A percentile compares a stretch with the other conserved stretches of the same genome.
These are phyloP conservation scores for Noturus placidus DNA, from an alignment of 2,113 vertebrate species.

Conservation along the genomic window DNA sequence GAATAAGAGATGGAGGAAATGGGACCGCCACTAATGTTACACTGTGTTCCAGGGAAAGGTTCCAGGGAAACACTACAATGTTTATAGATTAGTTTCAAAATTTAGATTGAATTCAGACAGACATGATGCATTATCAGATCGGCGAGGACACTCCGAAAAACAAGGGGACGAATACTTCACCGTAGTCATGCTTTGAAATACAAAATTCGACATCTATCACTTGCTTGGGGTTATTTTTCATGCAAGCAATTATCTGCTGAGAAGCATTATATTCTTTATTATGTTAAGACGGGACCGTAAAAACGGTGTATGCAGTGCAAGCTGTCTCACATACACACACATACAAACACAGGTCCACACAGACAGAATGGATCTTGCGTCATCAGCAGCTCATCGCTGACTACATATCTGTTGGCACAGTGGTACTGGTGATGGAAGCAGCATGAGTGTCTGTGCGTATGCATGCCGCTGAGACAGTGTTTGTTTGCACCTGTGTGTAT, in stretches of 20 bases:
- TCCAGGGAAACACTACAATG: background rate
- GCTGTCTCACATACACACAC: background rate
- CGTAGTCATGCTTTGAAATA: background rate
- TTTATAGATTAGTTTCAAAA: background rate
- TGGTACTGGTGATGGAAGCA: slow-evolving; percentile 16
- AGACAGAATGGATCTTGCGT: background rate
- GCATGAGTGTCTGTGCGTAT: background rate
- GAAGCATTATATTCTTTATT: background rate
- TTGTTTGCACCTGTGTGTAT: background rate
- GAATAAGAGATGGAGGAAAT: slow-evolving; percentile 1
- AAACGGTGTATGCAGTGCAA: background rate
- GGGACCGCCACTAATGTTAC: background rate
- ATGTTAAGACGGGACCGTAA: background rate
- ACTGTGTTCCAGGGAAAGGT: background rate
- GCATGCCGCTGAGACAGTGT: background rate
- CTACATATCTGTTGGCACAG: slow-evolving; percentile 25
- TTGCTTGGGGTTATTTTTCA: background rate
- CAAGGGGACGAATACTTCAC: background rate
- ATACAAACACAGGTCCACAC: background rate
- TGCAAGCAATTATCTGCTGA: background rate
- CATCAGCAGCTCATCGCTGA: slow-evolving; percentile 22
- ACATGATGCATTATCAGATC: background rate
- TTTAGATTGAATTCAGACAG: background rate
- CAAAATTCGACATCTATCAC: background rate
- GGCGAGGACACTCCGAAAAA: background rate